Evolutionary conservation across 2,888 invertebrate genomes (phyloP).

Genomic region (Polymixis lichenea): DNA sequence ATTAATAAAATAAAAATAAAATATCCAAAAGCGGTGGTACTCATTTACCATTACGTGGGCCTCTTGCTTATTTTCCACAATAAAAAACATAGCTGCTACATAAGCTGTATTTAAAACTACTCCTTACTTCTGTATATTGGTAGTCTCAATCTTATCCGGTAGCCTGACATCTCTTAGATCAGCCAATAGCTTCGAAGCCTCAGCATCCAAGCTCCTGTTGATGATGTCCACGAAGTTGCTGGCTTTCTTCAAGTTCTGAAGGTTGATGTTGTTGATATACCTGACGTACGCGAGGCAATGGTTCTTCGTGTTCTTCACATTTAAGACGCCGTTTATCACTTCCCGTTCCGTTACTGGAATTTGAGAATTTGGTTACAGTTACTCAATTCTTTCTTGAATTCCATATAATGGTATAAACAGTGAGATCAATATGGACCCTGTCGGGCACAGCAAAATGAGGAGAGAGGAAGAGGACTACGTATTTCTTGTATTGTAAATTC

Average conservation of each 20-base stretch:
- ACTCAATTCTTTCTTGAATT: too few relatives aligned
- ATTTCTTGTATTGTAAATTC: too few relatives aligned
- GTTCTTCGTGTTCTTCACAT: constrained; percentile 98
- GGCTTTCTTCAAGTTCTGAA: constrained; percentile 98
- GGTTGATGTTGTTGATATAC: constrained; percentile 99
- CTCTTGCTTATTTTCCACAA: neutral
- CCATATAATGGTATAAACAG: too few relatives aligned
- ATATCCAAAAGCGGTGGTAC: neutral
- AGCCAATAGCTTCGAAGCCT: constrained; percentile 96
- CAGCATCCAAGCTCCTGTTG: constrained; percentile 97
- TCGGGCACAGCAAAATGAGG: too few relatives aligned
- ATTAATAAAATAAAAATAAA: too few relatives aligned
- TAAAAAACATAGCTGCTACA: neutral
- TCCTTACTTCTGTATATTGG: constrained; percentile 95
- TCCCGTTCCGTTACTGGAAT: constrained; percentile 98
- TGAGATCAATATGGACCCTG: too few relatives aligned
- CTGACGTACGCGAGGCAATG: constrained; percentile 98
- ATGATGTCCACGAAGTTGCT: constrained; percentile 98
- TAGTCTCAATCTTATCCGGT: constrained; percentile 96
- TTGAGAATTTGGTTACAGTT: neutral
- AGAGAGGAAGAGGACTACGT: too few relatives aligned
- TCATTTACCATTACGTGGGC: too few relatives aligned
- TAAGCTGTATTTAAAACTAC: constrained; percentile 47
- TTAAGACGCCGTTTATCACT: constrained; percentile 98
- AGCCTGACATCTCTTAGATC: constrained; percentile 97